Percentiles rank a stretch among this genome's conserved stretches.
Conservation (phyloP, 1,140 invertebrate genomes). For the Ganaspis sp. region DNA sequence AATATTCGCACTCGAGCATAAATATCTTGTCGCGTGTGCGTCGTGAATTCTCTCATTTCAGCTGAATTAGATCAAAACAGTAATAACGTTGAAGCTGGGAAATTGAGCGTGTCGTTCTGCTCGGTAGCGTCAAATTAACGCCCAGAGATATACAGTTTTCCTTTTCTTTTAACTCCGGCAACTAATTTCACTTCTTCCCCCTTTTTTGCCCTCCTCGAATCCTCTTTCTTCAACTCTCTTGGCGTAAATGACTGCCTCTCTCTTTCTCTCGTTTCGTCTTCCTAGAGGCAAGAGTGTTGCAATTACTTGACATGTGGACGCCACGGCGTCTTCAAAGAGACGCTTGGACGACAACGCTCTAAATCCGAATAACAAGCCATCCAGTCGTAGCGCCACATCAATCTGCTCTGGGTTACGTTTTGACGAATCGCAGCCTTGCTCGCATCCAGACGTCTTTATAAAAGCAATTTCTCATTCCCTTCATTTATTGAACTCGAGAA, state of each 20-base stretch:
- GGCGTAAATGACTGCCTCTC: neutral
- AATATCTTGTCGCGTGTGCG: conserved; percentile 36
- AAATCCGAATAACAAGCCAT: conserved; percentile 72
- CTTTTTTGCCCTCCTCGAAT: conserved; percentile 28
- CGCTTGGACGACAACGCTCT: conserved; percentile 54
- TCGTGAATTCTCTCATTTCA: conserved; percentile 9
- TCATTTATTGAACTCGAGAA: neutral
- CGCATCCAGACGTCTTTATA: conserved; percentile 64
- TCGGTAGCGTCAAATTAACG: conserved; percentile 70
- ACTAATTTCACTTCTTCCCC: neutral
- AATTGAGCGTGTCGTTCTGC: conserved; percentile 68
- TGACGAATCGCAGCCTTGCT: conserved; percentile 66
- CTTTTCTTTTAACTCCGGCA: conserved; percentile 37
- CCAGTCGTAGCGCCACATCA: conserved; percentile 66
- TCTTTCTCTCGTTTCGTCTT: conserved; percentile 10
- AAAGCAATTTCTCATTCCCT: conserved; percentile 41
- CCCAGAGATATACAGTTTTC: conserved; percentile 41
- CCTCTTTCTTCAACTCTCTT: conserved; percentile 30
- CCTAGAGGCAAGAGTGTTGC: conserved; percentile 57
- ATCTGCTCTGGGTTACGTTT: conserved; percentile 68
- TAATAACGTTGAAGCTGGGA: conserved; percentile 61
- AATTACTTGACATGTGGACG: conserved; percentile 69
- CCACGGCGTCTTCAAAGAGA: conserved; percentile 64
- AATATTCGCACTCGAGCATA: conserved; percentile 40
- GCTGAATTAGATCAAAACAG: conserved; percentile 52